Evolutionary conservation across 2,113 vertebrate genomes (phyloP).

Genomic region (Porphyrio hochstetteri): DNA sequence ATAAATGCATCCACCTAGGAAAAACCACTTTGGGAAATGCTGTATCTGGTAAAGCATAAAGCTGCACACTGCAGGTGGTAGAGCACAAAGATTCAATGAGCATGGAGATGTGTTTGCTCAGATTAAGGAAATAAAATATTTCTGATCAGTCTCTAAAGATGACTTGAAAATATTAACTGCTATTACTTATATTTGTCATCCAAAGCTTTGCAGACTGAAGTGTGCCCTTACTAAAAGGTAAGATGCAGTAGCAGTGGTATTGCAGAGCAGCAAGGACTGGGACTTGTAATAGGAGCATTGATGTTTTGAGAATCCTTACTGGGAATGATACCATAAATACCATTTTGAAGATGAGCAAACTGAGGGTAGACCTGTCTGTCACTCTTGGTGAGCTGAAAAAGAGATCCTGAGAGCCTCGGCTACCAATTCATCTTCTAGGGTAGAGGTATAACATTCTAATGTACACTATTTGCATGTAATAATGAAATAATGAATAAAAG

Average conservation of each 20-base stretch:
- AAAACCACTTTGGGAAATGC: background rate
- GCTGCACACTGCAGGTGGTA: background rate
- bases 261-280: background rate
- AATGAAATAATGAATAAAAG: background rate
- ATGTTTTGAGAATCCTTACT: background rate
- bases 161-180: background rate
- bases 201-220: background rate
- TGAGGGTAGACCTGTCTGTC: background rate
- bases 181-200: background rate
- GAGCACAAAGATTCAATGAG: background rate
- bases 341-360: background rate
- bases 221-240: background rate
- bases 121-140: slow-evolving; percentile 14
- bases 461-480: background rate
- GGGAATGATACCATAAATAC: background rate
- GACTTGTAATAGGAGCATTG: background rate
- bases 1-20: background rate
- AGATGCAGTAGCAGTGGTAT: background rate
- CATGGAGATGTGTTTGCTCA: background rate
- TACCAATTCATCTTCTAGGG: background rate
- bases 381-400: background rate
- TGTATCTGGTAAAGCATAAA: background rate
- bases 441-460: background rate
- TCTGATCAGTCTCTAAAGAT: background rate
- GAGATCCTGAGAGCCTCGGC: background rate